These are phyloP conservation scores for Apis cerana DNA, from an alignment of 1,140 invertebrate species.

Conservation along the genomic window DNA sequence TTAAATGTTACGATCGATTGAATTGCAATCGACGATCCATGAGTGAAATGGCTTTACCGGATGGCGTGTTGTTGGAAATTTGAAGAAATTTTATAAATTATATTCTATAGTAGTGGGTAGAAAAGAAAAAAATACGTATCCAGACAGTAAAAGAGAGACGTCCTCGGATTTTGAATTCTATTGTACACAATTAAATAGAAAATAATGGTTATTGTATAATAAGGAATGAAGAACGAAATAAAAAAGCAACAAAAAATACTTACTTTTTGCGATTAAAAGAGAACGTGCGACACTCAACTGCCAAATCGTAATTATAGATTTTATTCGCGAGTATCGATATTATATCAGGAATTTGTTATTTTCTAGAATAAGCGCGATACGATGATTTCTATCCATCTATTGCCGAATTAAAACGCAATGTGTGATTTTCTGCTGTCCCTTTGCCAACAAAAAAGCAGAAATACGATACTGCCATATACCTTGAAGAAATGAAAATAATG, in stretches of 20 bases:
- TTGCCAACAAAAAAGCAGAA: not conserved
- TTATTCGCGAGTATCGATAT: conserved; percentile 35
- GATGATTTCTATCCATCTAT: conserved; percentile 20
- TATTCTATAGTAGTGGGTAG: conserved; percentile 60
- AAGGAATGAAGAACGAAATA: not conserved
- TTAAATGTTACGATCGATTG: conserved; percentile 62
- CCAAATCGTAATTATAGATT: conserved; percentile 53
- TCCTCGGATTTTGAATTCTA: conserved; percentile 46
- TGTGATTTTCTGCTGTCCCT: conserved; percentile 3
- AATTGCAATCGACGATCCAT: conserved; percentile 49
- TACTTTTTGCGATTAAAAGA: conserved; percentile 15
- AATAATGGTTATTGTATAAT: conserved; percentile 47
- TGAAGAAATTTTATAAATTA: conserved; percentile 67
- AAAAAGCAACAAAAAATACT: not conserved
- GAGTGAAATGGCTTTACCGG: conserved; percentile 50
- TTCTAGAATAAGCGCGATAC: conserved; percentile 19
- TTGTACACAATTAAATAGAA: conserved; percentile 23
- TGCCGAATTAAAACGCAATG: not conserved
- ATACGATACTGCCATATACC: conserved; percentile 36
- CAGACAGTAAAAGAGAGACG: conserved; percentile 5
- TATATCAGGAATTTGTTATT: conserved; percentile 27
- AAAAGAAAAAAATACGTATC: conserved; percentile 29
- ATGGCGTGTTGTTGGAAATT: conserved; percentile 55
- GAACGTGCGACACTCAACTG: conserved; percentile 42
- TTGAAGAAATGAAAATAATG: not conserved